Base-by-base conservation (phyloP, 2,888 invertebrate genomes). In the Pycnomerus fuliginosus region DNA sequence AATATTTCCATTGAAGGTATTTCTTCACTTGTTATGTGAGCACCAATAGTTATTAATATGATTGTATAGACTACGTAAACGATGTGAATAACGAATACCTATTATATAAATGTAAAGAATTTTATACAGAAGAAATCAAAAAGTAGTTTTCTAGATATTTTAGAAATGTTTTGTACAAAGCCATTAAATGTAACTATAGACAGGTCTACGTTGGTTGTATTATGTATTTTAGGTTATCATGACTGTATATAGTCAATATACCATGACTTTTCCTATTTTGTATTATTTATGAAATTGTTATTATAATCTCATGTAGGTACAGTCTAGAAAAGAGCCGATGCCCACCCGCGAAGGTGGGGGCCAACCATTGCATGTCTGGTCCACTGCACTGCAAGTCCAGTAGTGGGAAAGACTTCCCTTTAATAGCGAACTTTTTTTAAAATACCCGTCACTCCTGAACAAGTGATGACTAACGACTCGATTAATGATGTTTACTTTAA, bases 131-230 rank as follows among this genome's bases (percentile, higher is more conserved):
- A 61, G 55, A 52, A 61, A 71, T 69, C 69, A 69, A 71, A 71
- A 70, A 69, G 72, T 73, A 73, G 72, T 73, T 73, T 72, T 73
- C 61, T 72, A 73, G 71, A 67, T 65, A 69, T 71, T 71, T 70
- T 72, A 71, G 70, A 67, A n/a, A 67, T 66, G 67, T 69, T 70
- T 71, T 71, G 71, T 71, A 71, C 70, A 71, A 67, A 70, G 58
- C 50, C 50, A 53, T 54, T 52, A 60, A 58, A 59, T 64, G 61
- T 65, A 64, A 62, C 55, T 67, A 68, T 64, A 62, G 52, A 53
- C 61, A 64, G 61, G 61, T 67, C 61, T 65, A 62, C 65, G 68
- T 68, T 68, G 60, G 66, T 62, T 67, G 64, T 68, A 65, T 59
- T 61, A 65, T 68, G 70, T 71, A 71, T 67, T 69, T 70, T 67